Base-by-base conservation (phyloP, 2,888 invertebrate genomes). In the Apoda limacodes region DNA sequence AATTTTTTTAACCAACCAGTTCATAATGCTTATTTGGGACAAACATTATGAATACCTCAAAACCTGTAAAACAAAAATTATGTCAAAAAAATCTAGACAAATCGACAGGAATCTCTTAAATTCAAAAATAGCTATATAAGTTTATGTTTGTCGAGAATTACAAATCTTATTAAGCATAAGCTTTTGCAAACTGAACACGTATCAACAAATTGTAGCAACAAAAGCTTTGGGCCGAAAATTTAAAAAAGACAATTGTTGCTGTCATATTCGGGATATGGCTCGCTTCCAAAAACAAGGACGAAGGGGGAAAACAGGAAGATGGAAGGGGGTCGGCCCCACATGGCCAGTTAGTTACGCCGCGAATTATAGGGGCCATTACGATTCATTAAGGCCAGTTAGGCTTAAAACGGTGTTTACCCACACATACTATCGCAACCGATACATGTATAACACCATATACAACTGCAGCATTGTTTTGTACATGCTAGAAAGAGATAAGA, bases 381-480 rank as follows among this genome's bases (percentile, higher is more conserved):
- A 82, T 82, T 82, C 82, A 82, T 82, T 82, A 82, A 81, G 78
- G 81, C 80, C 82, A 78, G 82, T 82, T 82, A 82, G 80, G 82
- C 80, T 81, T 81, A 78, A 81, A 78, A 75, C 69, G 75, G 78
- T 81, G 78, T 82, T 81, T 82, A 74, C 80, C 54, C 70, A 76
- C 75, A 56, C 78, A 75, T 72, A 76, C 76, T 44, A 40, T 25
- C 30, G 37, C 13, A 34, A 35, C 49, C 33, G 55, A 57, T 61
- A 59, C 46, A 40, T 43, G 45, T n/a, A 43, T 17, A 17, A 17
- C 17, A 7, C 17, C 5, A 6, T 17, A 17, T 17, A 17, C 7
- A 28, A 6, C 36, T 38, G 34, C 45, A 60, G 60, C 54, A 65
- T 66, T 69, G 60, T 66, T 60, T 57, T 54, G 58, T 51, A 45